These are phyloP conservation scores for Enteromius fasciolatus DNA, from an alignment of 2,797 vertebrate genomes.

Conservation along the genomic window DNA sequence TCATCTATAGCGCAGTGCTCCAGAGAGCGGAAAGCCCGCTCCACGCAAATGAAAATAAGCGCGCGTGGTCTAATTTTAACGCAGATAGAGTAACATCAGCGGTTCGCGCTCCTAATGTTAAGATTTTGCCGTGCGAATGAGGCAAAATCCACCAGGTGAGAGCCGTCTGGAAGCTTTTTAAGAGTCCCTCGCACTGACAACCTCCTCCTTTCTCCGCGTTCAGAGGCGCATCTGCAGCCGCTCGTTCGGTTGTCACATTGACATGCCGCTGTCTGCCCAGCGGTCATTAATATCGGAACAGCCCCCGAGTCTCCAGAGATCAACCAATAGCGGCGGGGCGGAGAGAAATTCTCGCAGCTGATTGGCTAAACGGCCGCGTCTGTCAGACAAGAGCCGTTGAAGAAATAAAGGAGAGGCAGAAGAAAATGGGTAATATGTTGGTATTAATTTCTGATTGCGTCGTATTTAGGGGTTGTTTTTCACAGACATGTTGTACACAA, in stretches of 20 bases:
- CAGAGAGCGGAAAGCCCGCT: constrained; percentile 67
- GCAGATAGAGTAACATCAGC: constrained; percentile 71
- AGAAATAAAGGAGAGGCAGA: constrained; percentile 67
- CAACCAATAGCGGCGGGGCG: constrained; percentile 81
- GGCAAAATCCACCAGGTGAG: constrained; percentile 74
- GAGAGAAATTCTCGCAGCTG: constrained; percentile 76
- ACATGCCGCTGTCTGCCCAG: constrained; percentile 85
- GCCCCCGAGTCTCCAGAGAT: constrained; percentile 79
- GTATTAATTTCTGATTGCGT: constrained; percentile 72
- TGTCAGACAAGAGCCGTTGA: constrained; percentile 72
- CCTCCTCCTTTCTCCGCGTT: constrained; percentile 74
- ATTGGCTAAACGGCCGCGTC: constrained; percentile 81
- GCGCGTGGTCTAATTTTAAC: constrained; percentile 72
- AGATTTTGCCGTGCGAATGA: constrained; percentile 64
- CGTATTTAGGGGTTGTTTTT: constrained; percentile 62
- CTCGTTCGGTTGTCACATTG: constrained; percentile 84
- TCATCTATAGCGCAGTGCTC: constrained; percentile 80
- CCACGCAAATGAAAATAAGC: constrained; percentile 68
- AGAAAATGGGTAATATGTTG: constrained; percentile 76
- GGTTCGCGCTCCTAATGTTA: constrained; percentile 67
- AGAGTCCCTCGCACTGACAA: constrained; percentile 59
- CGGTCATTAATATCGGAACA: constrained; percentile 85
- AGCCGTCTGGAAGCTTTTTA: constrained; percentile 67
- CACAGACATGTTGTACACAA: constrained; percentile 75
- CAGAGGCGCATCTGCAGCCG: constrained; percentile 80